Conservation (phyloP, 2,797 vertebrate species). For the Gastrophryne carolinensis region DNA sequence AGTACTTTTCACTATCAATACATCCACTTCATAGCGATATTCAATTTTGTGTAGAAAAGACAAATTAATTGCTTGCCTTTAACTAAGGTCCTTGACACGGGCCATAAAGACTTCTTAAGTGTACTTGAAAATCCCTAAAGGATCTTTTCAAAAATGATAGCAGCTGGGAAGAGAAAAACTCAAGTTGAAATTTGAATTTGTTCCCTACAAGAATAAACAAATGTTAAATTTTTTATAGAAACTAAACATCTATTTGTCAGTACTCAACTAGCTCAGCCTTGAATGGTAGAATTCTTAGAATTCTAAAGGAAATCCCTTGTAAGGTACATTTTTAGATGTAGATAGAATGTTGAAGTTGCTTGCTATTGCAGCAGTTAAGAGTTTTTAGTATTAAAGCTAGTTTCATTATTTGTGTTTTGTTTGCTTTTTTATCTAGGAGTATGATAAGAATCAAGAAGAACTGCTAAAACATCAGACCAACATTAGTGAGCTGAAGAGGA, state of each 20-base stretch:
- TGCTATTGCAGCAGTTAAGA: background rate
- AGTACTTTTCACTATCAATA: background rate
- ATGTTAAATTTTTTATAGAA: background rate
- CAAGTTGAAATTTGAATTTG: background rate
- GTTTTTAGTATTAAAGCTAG: background rate
- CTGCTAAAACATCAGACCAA: conserved; percentile 89
- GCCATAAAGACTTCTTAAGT: background rate
- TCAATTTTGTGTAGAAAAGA: background rate
- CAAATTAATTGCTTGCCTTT: too few species aligned
- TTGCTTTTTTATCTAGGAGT: conserved; percentile 76
- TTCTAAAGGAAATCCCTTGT: background rate
- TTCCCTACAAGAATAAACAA: background rate
- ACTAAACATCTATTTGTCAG: background rate
- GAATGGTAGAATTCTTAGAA: background rate
- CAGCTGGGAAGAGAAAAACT: background rate
- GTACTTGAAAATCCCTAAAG: background rate
- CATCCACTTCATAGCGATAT: background rate
- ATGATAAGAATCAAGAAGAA: conserved; percentile 80
- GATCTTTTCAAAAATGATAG: background rate
- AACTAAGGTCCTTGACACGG: background rate
- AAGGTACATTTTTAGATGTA: background rate
- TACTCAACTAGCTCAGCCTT: background rate
- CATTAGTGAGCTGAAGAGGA: conserved; percentile 94
- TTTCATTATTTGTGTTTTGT: background rate
- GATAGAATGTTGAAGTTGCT: background rate